These are phyloP conservation scores for Panthera tigris DNA, from an alignment of 2,113 vertebrate genomes.

Conservation along the genomic window DNA sequence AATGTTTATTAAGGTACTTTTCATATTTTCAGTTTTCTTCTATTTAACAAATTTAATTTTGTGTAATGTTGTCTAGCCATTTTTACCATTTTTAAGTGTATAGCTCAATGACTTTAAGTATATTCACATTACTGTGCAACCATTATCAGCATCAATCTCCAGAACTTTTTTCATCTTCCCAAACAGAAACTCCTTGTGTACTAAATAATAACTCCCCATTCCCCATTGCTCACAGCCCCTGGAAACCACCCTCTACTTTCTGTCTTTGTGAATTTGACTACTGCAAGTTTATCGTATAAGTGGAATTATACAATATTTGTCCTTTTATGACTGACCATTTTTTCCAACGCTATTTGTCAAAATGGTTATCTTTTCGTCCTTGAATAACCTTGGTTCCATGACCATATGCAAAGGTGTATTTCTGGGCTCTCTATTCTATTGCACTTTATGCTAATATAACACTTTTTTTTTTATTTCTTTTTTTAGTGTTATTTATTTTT, in stretches of 20 bases:
- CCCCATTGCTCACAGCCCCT: fast-evolving
- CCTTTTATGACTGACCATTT: background rate
- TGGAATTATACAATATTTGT: background rate
- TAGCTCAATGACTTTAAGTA: background rate
- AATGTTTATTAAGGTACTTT: background rate
- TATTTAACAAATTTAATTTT: background rate
- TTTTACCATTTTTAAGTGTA: background rate
- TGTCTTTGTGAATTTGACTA: background rate
- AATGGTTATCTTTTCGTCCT: background rate
- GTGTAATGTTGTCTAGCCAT: background rate
- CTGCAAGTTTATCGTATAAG: background rate
- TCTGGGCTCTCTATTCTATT: background rate
- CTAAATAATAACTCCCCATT: background rate
- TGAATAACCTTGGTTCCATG: background rate
- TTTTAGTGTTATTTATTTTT: too few relatives aligned
- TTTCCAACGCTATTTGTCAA: background rate
- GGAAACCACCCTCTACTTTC: background rate
- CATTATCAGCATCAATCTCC: background rate
- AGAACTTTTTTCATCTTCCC: background rate
- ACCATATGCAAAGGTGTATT: background rate
- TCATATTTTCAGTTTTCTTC: background rate
- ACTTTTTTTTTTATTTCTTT: background rate
- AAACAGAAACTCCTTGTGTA: background rate
- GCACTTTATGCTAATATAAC: background rate
- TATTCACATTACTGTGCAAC: background rate